These are phyloP conservation scores for Hybognathus amarus DNA, from an alignment of 2,797 vertebrate genomes.

Conservation along the genomic window DNA sequence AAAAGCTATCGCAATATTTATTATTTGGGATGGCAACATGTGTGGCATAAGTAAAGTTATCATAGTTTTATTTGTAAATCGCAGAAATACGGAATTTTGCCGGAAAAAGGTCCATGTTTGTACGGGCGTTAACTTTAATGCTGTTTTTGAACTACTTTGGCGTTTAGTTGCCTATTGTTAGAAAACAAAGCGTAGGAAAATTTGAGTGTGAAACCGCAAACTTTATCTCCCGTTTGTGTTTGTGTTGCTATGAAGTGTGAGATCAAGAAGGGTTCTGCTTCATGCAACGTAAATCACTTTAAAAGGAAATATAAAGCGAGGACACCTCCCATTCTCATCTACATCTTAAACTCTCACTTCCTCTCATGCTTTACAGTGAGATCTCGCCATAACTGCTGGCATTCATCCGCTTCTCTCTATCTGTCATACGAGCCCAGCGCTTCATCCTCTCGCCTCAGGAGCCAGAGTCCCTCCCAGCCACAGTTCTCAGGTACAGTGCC, in stretches of 20 bases:
- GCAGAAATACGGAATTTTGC: neutral
- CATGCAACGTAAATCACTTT: slow-evolving; percentile 46
- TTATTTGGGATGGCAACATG: neutral
- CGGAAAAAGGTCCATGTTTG: neutral
- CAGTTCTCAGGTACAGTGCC: slow-evolving; percentile 70
- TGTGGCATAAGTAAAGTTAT: neutral
- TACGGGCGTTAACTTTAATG: neutral
- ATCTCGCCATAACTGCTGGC: slow-evolving; percentile 65
- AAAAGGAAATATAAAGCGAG: slow-evolving; percentile 58
- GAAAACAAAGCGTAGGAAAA: neutral
- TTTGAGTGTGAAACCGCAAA: neutral
- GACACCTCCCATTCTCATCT: slow-evolving; percentile 78
- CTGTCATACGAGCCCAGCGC: slow-evolving; percentile 55
- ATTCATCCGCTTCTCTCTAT: slow-evolving; percentile 53
- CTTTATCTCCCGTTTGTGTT: neutral
- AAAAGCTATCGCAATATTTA: neutral
- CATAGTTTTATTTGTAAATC: neutral
- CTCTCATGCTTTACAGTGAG: slow-evolving; percentile 67
- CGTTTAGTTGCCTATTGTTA: neutral
- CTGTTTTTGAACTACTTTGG: neutral
- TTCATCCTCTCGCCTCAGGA: slow-evolving; percentile 55
- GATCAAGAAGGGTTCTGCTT: neutral
- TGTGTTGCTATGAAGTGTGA: neutral
- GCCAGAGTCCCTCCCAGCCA: slow-evolving; percentile 49
- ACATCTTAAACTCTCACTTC: slow-evolving; percentile 76